These are phyloP conservation scores for Hippocampus abdominalis DNA, from an alignment of 2,113 vertebrate genomes.

Conservation along the genomic window DNA sequence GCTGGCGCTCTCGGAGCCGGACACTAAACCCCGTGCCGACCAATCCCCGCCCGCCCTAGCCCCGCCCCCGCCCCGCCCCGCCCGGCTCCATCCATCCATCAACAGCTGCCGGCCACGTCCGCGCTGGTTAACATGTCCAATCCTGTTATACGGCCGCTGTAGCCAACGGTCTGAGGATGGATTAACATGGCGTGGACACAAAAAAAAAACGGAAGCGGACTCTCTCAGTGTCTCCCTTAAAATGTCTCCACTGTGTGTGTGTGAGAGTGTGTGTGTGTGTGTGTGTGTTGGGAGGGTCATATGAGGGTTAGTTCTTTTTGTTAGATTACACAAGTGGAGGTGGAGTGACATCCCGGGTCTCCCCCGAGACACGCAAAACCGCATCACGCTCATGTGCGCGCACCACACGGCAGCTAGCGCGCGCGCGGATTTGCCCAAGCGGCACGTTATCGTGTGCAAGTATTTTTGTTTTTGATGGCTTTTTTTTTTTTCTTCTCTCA, in stretches of 20 bases:
- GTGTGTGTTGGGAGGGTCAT: no score
- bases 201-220: conserved; percentile 56
- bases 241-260: not conserved
- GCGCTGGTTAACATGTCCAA: conserved; percentile 77
- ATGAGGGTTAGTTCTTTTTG: no score
- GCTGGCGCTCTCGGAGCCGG: conserved; percentile 64
- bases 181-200: conserved; percentile 81
- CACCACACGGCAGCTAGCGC: no score
- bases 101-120: conserved; percentile 74
- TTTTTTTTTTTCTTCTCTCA: conserved; percentile 21
- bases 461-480: conserved; percentile 3
- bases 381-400: no score
- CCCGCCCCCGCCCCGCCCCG: conserved; percentile 36
- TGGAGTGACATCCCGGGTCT: no score
- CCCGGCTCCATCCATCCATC: conserved; percentile 58
- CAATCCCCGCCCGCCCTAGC: conserved; percentile 14
- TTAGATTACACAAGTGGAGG: no score
- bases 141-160: conserved; percentile 85
- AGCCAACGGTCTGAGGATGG: conserved; percentile 78
- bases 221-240: not conserved
- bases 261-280: no score
- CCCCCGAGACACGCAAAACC: no score
- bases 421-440: no score
- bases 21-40: not conserved
- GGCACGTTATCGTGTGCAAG: no score